Percentiles rank a stretch among this genome's conserved stretches.
These are phyloP conservation scores for Rhynchonycteris naso DNA, from an alignment of 2,797 vertebrate species.

Conservation along the genomic window DNA sequence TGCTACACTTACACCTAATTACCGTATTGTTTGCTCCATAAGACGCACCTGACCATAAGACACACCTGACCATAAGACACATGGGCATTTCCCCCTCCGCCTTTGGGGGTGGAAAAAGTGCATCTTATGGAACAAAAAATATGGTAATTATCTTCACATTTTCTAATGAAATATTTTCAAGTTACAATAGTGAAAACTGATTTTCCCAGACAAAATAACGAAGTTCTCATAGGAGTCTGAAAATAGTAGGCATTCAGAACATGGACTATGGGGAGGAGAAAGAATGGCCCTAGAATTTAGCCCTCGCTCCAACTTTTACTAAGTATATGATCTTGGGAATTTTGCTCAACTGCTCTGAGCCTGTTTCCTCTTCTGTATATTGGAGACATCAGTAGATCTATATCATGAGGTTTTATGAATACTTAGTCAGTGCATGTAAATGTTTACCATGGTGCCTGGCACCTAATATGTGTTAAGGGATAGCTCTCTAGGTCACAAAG, in stretches of 20 bases:
- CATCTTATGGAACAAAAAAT: too few relatives aligned
- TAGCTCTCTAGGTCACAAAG: background rate
- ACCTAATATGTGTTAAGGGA: background rate
- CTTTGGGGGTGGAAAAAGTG: too few relatives aligned
- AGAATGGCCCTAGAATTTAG: background rate
- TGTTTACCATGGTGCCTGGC: background rate
- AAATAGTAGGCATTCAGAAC: background rate
- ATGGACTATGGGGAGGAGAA: background rate
- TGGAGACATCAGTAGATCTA: background rate
- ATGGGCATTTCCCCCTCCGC: too few relatives aligned
- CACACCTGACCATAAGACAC: too few relatives aligned
- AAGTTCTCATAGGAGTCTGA: background rate
- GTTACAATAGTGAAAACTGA: constrained; percentile 6
- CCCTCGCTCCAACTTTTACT: background rate
- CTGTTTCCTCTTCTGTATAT: background rate
- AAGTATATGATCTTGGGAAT: background rate
- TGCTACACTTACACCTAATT: background rate
- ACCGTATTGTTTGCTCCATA: too few relatives aligned
- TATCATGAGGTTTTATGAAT: background rate
- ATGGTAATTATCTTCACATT: background rate
- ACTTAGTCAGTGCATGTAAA: background rate
- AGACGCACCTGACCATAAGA: too few relatives aligned
- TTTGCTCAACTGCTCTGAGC: background rate
- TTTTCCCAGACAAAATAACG: background rate
- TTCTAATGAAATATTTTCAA: background rate